Evolutionary conservation across 2,888 invertebrate genomes (phyloP).

Genomic region (Dryocosmus kuriphilus): DNA sequence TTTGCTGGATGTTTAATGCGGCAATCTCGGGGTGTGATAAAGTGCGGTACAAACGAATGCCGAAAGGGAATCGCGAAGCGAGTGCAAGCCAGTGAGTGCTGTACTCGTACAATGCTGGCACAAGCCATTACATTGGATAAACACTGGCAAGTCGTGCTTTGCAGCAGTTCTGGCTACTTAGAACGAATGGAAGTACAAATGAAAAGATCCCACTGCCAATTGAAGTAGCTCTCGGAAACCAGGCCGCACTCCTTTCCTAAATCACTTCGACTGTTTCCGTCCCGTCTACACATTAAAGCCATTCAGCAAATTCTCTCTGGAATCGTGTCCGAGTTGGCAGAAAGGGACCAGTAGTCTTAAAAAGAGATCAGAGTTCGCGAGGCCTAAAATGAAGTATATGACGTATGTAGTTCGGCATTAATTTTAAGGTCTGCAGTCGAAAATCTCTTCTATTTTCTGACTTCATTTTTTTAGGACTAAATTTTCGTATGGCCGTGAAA

Average conservation of each 20-base stretch:
- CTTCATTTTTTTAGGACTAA: too few relatives aligned
- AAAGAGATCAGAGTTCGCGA: background rate
- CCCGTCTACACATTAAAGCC: slow-evolving; percentile 9
- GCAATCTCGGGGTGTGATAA: slow-evolving; percentile 77
- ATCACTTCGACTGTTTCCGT: slow-evolving; percentile 10
- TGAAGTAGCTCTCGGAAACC: slow-evolving; percentile 11
- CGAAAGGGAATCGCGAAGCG: slow-evolving; percentile 75
- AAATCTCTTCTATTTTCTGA: too few relatives aligned
- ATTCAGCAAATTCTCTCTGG: slow-evolving; percentile 30
- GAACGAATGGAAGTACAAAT: slow-evolving; percentile 28
- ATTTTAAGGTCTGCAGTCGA: too few relatives aligned
- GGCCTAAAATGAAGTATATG: too few relatives aligned
- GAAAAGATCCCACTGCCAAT: slow-evolving; percentile 20
- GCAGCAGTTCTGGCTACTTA: slow-evolving; percentile 19
- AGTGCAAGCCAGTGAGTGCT: slow-evolving; percentile 47
- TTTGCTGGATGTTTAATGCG: slow-evolving; percentile 77
- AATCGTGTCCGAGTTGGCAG: background rate
- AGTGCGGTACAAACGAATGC: slow-evolving; percentile 72
- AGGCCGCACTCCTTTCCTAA: background rate
- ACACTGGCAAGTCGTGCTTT: slow-evolving; percentile 57
- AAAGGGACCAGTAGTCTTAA: background rate
- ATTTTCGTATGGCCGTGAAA: too few relatives aligned
- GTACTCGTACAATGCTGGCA: slow-evolving; percentile 49
- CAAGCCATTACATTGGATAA: slow-evolving; percentile 73
- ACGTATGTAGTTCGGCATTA: too few relatives aligned